Evolutionary conservation across 2,797 vertebrate genomes (phyloP).

Genomic region (Malacoctenus gilli): DNA sequence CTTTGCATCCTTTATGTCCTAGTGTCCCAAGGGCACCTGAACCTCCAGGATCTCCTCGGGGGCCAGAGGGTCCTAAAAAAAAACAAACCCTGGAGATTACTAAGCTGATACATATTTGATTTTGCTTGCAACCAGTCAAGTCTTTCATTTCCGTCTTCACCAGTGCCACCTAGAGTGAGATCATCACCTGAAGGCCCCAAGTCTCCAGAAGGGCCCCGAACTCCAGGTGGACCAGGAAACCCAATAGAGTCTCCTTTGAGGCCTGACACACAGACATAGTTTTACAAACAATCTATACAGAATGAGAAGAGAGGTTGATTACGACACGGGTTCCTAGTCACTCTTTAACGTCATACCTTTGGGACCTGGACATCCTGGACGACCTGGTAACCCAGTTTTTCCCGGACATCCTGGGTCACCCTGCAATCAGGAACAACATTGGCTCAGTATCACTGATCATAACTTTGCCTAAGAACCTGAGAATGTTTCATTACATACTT

Average conservation of each 20-base stretch:
- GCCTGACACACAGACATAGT: constrained; percentile 72
- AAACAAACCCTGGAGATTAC: no score
- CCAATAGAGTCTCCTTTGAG: constrained; percentile 70
- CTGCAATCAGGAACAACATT: constrained; percentile 47
- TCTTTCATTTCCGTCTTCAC: no score
- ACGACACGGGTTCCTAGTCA: not conserved
- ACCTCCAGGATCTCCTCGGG: constrained; percentile 62
- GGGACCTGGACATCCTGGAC: constrained; percentile 62
- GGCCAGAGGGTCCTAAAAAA: constrained; percentile 61
- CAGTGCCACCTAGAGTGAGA: no score
- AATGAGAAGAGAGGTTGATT: not conserved
- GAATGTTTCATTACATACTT: no score
- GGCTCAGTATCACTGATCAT: not conserved
- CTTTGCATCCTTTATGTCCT: constrained; percentile 69
- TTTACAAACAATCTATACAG: not conserved
- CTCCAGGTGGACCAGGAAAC: constrained; percentile 63
- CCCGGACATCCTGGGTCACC: constrained; percentile 73
- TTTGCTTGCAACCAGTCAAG: not conserved
- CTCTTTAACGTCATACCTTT: constrained; percentile 66
- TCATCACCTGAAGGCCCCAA: constrained; percentile 62
- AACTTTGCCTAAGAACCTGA: no score
- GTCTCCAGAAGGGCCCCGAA: constrained; percentile 66
- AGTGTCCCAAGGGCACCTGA: constrained; percentile 53
- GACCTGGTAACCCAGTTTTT: constrained; percentile 58
- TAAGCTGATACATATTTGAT: no score